Conservation (phyloP, 2,113 vertebrate genomes). For the Cinclus cinclus region DNA sequence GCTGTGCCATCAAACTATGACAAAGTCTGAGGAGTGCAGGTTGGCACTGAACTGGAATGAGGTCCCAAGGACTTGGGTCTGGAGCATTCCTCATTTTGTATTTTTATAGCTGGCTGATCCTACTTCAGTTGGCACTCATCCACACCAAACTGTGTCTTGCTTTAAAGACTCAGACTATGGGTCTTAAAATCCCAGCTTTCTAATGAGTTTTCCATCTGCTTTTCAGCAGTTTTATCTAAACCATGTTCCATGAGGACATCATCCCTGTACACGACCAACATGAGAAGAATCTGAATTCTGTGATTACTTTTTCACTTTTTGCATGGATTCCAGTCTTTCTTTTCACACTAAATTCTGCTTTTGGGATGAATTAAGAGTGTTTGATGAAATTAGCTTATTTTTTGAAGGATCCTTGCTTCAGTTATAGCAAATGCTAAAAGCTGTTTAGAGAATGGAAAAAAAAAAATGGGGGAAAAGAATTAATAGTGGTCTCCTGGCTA, state of each 20-base stretch:
- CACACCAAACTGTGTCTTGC: not conserved
- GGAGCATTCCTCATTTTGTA: not conserved
- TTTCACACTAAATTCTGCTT: not conserved
- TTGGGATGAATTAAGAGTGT: not conserved
- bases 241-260: not conserved
- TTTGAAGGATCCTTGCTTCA: not conserved
- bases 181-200: not conserved
- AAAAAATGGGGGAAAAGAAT: not conserved
- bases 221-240: slow-evolving; percentile 18
- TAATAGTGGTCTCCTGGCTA: not conserved
- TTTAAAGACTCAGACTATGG: not conserved
- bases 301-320: not conserved
- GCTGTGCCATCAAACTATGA: not conserved
- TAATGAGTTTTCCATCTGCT: slow-evolving; percentile 6
- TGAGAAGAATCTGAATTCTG: not conserved
- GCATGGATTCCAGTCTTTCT: not conserved
- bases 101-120: not conserved
- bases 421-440: not conserved
- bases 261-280: not conserved
- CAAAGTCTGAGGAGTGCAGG: not conserved
- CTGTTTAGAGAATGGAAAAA: not conserved
- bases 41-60: not conserved
- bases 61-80: not conserved
- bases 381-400: not conserved
- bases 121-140: not conserved